phyloP scores from a whole-genome alignment of 2,888 invertebrate genomes.

The Eremobia ochroleuca region DNA sequence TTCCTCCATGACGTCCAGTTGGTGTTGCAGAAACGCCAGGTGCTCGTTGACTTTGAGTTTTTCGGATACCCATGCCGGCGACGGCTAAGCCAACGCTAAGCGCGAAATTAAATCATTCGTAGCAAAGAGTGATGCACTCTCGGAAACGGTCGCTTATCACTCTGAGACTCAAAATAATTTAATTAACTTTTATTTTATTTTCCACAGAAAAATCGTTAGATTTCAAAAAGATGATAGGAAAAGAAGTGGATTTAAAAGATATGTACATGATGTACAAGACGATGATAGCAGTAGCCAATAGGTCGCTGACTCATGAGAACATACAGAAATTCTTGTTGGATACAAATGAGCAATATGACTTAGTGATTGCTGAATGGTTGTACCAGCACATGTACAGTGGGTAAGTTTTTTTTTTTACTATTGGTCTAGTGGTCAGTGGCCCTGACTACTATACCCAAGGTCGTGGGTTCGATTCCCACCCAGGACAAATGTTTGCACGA shows the following conservation, averaged over 20 bases:
- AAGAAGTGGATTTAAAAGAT: slow-evolving; percentile 52
- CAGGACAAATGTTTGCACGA: no score
- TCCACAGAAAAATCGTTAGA: slow-evolving; percentile 48
- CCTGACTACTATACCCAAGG: no score
- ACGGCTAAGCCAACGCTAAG: no score
- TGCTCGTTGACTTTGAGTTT: no score
- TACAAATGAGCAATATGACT: slow-evolving; percentile 72
- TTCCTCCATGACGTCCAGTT: no score
- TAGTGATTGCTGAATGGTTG: slow-evolving; percentile 78
- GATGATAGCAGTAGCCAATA: slow-evolving; percentile 50
- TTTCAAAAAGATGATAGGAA: slow-evolving; percentile 61
- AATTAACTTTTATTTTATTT: not conserved
- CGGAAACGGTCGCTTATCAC: no score
- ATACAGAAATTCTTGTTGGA: slow-evolving; percentile 71
- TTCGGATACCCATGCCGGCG: no score
- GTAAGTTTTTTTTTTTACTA: slow-evolving; percentile 61
- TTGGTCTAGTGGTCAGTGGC: no score
- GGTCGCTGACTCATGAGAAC: slow-evolving; percentile 57
- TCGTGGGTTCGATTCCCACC: no score
- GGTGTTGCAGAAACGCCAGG: no score
- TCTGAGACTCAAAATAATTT: not conserved
- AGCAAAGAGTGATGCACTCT: not conserved
- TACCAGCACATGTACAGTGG: slow-evolving; percentile 74
- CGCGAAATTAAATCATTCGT: not conserved
- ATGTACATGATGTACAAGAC: slow-evolving; percentile 37